phyloP scores from a whole-genome alignment of 2,797 vertebrate genomes.

The Cuculus canorus region DNA sequence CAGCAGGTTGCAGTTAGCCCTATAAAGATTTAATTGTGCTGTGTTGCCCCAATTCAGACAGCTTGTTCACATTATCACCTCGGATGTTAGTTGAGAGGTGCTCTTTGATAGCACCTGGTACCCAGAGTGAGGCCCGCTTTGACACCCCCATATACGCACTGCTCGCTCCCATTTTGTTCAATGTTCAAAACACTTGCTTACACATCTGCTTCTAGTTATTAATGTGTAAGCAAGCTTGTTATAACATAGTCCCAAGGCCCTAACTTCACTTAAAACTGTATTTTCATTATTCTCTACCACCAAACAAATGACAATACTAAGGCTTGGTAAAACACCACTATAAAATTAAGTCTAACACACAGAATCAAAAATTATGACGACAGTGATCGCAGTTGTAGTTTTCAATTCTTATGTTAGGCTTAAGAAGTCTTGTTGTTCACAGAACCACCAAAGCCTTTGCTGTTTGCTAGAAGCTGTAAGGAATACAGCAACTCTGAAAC shows the following conservation, averaged over 20 bases:
- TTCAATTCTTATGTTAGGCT: not conserved
- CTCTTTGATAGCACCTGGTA: constrained; percentile 30
- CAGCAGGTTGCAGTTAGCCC: constrained; percentile 15
- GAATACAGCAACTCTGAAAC: not conserved
- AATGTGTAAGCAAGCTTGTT: not conserved
- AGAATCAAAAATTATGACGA: not conserved
- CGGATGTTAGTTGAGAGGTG: not conserved
- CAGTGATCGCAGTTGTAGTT: not conserved
- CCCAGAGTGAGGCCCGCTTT: not conserved
- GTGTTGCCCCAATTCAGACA: not conserved
- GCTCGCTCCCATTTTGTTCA: not conserved
- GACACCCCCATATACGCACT: not conserved
- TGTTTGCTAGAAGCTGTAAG: not conserved
- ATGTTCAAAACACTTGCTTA: not conserved
- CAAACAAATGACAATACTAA: not conserved
- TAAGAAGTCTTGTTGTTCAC: not conserved
- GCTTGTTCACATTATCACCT: constrained; percentile 41
- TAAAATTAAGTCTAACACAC: not conserved
- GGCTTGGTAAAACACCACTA: not conserved
- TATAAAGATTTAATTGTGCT: constrained; percentile 33
- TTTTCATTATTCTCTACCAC: not conserved
- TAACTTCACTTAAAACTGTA: not conserved
- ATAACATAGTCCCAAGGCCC: not conserved
- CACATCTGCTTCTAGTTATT: not conserved
- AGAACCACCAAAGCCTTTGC: not conserved